phyloP scores from a whole-genome alignment of 2,888 invertebrate species.

The Parnassius orleans region DNA sequence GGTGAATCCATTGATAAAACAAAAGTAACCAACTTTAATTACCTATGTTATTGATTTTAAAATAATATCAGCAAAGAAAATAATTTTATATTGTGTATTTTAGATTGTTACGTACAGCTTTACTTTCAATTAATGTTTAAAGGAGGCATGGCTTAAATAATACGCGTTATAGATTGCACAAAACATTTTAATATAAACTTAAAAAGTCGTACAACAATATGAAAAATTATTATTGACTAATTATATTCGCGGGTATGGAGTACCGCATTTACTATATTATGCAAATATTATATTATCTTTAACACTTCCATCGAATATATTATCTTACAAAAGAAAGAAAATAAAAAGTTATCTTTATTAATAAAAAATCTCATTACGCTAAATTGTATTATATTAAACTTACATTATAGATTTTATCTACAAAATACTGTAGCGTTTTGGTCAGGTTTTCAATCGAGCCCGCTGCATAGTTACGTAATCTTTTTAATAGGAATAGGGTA shows the following conservation, averaged over 20 bases:
- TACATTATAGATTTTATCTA: slow-evolving; percentile 80
- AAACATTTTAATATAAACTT: slow-evolving; percentile 93
- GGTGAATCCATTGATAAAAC: too few relatives aligned
- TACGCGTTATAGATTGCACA: slow-evolving; percentile 84
- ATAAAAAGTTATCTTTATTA: slow-evolving; percentile 78
- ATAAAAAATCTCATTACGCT: slow-evolving; percentile 80
- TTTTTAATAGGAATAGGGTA: slow-evolving; percentile 68
- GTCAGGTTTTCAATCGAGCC: slow-evolving; percentile 76
- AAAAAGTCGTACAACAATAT: slow-evolving; percentile 93
- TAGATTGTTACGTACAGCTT: too few relatives aligned
- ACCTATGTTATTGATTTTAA: too few relatives aligned
- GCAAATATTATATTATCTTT: slow-evolving; percentile 84
- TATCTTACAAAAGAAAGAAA: slow-evolving; percentile 80
- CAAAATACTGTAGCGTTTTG: slow-evolving; percentile 77
- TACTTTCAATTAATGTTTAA: too few relatives aligned
- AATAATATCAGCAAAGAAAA: too few relatives aligned
- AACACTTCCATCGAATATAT: slow-evolving; percentile 81
- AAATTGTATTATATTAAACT: slow-evolving; percentile 77
- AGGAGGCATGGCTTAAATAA: slow-evolving; percentile 37
- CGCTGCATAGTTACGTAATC: slow-evolving; percentile 55
- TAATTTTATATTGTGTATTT: too few relatives aligned
- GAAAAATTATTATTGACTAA: slow-evolving; percentile 91
- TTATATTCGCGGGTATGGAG: slow-evolving; percentile 86
- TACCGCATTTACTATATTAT: slow-evolving; percentile 85
- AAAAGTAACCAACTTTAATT: too few relatives aligned